Conservation (phyloP, 1,140 invertebrate species). For the Drosophila guanche region DNA sequence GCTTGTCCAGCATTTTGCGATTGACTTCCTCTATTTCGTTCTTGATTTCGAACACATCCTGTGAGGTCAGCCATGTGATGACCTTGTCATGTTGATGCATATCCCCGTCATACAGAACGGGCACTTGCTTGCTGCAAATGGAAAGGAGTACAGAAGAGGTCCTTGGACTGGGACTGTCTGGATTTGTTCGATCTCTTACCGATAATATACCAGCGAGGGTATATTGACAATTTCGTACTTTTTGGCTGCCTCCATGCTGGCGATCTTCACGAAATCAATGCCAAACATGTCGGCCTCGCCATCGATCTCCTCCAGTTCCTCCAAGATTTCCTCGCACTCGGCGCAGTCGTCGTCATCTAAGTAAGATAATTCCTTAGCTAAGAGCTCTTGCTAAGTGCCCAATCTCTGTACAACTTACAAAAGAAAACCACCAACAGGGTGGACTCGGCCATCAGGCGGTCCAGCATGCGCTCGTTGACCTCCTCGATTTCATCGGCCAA, state of each 20-base stretch:
- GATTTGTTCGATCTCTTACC: too few species aligned
- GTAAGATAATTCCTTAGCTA: slow-evolving; percentile 19
- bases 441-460: slow-evolving; percentile 93
- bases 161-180: too few species aligned
- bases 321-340: slow-evolving; percentile 94
- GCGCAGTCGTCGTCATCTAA: slow-evolving; percentile 95
- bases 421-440: slow-evolving; percentile 96
- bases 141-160: too few species aligned
- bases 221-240: slow-evolving; percentile 92
- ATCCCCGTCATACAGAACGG: slow-evolving; percentile 96
- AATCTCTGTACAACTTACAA: slow-evolving; percentile 90
- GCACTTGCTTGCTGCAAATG: slow-evolving; percentile 87
- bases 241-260: slow-evolving; percentile 91
- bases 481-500: slow-evolving; percentile 97
- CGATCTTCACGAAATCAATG: slow-evolving; percentile 97
- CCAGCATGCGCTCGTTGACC: slow-evolving; percentile 95
- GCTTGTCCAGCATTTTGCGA: slow-evolving; percentile 96
- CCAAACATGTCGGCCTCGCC: slow-evolving; percentile 96
- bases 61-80: slow-evolving; percentile 94
- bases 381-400: too few species aligned
- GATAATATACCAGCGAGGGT: slow-evolving; percentile 94
- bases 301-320: slow-evolving; percentile 95
- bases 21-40: slow-evolving; percentile 98
- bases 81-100: slow-evolving; percentile 93
- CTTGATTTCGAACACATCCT: slow-evolving; percentile 97